A percentile compares a stretch with the other conserved stretches of the same genome.
These are phyloP conservation scores for Hystrix brachyura DNA, from an alignment of 2,113 vertebrate genomes.

Conservation along the genomic window DNA sequence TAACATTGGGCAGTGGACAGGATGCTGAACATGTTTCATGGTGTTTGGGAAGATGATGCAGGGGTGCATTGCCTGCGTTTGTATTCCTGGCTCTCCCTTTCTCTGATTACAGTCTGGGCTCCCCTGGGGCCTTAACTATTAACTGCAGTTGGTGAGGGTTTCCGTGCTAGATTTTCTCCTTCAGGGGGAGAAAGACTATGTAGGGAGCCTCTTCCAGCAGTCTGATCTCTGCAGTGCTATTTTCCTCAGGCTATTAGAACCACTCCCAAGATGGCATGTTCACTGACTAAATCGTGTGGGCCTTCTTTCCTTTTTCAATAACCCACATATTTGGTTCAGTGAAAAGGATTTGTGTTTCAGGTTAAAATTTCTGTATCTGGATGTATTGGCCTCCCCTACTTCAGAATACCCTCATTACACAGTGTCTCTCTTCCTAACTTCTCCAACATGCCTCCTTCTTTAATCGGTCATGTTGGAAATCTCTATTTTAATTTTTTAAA, in stretches of 20 bases:
- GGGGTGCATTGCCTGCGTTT: neutral
- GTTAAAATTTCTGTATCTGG: no score
- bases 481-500: no score
- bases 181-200: no score
- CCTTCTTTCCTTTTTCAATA: no score
- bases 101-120: neutral
- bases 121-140: neutral
- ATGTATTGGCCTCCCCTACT: no score
- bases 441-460: no score
- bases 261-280: neutral
- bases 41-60: neutral
- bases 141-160: neutral
- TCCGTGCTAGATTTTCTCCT: neutral
- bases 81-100: neutral
- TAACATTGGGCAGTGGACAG: neutral
- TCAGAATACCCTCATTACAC: no score
- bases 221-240: neutral
- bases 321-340: no score
- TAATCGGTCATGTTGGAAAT: neutral
- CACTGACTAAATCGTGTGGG: no score
- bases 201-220: neutral
- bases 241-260: neutral
- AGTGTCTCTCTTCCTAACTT: no score
- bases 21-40: neutral
- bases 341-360: no score